Base-by-base conservation (phyloP, 2,888 invertebrate species). In the Sabellastarte sp. region DNA sequence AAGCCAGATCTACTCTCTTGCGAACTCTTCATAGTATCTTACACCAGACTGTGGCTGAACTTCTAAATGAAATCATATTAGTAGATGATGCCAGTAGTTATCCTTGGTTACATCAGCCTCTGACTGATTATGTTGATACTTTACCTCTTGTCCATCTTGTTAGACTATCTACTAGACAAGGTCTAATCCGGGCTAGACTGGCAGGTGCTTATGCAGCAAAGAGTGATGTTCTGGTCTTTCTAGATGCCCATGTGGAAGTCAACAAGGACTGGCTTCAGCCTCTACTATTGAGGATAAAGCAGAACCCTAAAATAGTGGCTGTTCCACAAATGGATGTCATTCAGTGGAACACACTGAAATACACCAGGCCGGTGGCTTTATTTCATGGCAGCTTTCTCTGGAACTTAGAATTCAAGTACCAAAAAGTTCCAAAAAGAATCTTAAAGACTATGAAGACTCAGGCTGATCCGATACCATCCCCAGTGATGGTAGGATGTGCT, bases 121-220 rank as follows among this genome's bases (percentile, higher is more conserved):
- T 53, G 5, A 24, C 15, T 5, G 53, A 53, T 53, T 53, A 53
- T 24, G 26, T 53, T 5, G 4, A 15, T 5, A 5, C 15, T n/a
- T 24, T 53, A 5, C 5, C 20, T 26, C 5, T 20, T 5, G 24
- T 53, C 5, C 5, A 24, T n/a, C 53, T 53, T 26, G 5, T 53
- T 26, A 53, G 53, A 26, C 26, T 53, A 5, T 88, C 89, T 57
- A 77, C 90, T 86, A 85, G 93, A 84, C 88, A 91, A 79, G 97
- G 97, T 1, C 86, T 98, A 62, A 97, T 96, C 78, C 87, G 93
- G 51, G 97, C 97, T 0, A 88, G 95, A 57, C 86, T 96, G 72
- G 90, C 90, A 59, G 96, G 98, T 53, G 96, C 97, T 1, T 88
- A 90, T 66, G 88, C 88, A 67, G 93, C 97, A 1, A 75, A 76